Base-by-base conservation (phyloP, 2,888 invertebrate genomes). In the Leptopterna dolabrata region DNA sequence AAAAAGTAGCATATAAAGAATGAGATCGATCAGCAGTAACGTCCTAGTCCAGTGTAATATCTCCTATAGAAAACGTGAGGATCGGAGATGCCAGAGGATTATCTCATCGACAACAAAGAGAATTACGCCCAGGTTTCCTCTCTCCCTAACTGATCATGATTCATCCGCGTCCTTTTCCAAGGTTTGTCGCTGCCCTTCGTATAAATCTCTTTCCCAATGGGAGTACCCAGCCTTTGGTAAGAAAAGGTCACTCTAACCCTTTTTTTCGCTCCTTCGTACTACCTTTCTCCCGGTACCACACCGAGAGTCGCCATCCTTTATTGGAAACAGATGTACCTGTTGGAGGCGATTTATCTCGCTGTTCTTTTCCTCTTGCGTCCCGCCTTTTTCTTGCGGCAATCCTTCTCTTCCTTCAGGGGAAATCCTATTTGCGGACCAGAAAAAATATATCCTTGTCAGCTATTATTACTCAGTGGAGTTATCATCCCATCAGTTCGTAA, bases 241-340 rank as follows among this genome's bases (percentile, higher is more conserved):
- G 41, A 73, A 41, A 73, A 36, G 73, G 73, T 73, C 73, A 73
- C 73, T 30, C 73, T 41, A 73, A 36, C 73, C 73, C 73, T 19
- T 30, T 41, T 16, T 14, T 19, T 7, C 41, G 3, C 73, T 13
- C 29, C 73, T 0, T 16, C 63, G n/a, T 30, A 16, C 73, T 0
- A 30, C 36, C 73, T 71, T 36, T 71, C 71, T 30, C 71, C 29
- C 19, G 4, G 19, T 16, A 36, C 30, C 73, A 73, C 41, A 16
- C 36, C 24, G 73, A 24, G 24, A 73, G n/a, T 36, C 73, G 24
- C 73, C 73, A 73, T 73, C 41, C 73, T 19, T 73, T 73, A 73
- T 73, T 73, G 73, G 73, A 13, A 73, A 73, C 73, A 73, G 73
- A 73, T 73, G 73, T 73, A 73, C 73, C 73, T 73, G 73, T 73